Evolutionary conservation across 2,888 invertebrate genomes (phyloP), one percentile per base, ranked within the genome.

Genomic region (Kuschelorhynchus macadamiae): DNA sequence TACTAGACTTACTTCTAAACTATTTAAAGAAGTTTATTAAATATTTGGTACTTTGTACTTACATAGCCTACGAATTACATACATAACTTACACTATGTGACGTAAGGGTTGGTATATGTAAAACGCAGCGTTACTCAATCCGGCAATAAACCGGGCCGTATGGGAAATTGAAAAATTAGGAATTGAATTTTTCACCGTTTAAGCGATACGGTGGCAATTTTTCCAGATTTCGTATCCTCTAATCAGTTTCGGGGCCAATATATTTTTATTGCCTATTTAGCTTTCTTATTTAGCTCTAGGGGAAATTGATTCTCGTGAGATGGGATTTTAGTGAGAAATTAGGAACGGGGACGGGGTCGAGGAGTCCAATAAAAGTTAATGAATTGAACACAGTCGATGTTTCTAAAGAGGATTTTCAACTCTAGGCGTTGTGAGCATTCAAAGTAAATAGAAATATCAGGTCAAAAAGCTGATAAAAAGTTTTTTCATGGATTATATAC

Each of bases 201-300:
- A 39, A 49, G 39, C 47, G 59, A 59, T 59, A 42, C 33, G 62
- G 53, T 62, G 53, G 62, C 62, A 64, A n/a, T 64, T 57, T 59
- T 57, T 65, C 49, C 39, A 36, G 32, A 44, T 52, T 42, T 46
- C 47, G 59, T 55, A 36, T 52, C 49, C n/a, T n/a, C 55, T 39
- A 52, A 60, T 60, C 66, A 66, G 52, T 39, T 60, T 11, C 47
- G 25, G 32, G 32, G 55, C 36, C 67, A 61, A 61, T 55, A 61
- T 61, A 67, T 67, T 67, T 67, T 67, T 61, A 67, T 50, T 53
- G 60, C 53, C 67, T 67, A 63, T 63, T 63, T 63, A 63, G 33
- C 62, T 25, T 42, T 32, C 42, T 59, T 59, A 59, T 18, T 46
- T 59, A 59, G 60, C 60, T 47, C 33, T 36, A 39, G 55, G 62